Evolutionary conservation across 2,888 invertebrate genomes (phyloP).

Genomic region (Cremastinae sp.): DNA sequence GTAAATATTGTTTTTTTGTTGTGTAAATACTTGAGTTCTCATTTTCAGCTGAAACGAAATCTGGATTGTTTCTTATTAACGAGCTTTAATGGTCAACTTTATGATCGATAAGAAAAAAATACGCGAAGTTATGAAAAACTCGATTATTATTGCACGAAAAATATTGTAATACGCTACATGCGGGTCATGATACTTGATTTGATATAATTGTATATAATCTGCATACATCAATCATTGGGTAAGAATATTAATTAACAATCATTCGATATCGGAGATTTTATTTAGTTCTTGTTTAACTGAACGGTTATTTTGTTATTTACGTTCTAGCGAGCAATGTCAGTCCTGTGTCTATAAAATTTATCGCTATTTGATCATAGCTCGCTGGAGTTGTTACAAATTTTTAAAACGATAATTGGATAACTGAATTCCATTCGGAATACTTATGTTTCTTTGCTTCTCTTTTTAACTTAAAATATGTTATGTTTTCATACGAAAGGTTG

Average conservation of each 20-base stretch:
- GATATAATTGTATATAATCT: slow-evolving; percentile 19
- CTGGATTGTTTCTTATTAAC: slow-evolving; percentile 2
- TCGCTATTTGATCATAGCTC: no score
- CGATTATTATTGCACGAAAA: slow-evolving; percentile 41
- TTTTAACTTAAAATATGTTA: neutral
- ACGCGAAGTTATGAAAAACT: neutral
- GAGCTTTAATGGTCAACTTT: neutral
- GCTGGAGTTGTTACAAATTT: no score
- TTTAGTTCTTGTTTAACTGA: neutral
- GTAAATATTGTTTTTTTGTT: slow-evolving; percentile 33
- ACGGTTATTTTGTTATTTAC: no score
- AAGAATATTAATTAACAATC: slow-evolving; percentile 32
- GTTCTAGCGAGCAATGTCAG: no score
- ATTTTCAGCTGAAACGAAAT: neutral
- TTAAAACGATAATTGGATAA: no score
- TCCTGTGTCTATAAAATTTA: no score
- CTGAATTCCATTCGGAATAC: neutral
- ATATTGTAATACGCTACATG: slow-evolving; percentile 37
- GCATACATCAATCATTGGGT: slow-evolving; percentile 5
- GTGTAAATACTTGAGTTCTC: slow-evolving; percentile 11
- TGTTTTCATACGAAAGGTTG: neutral
- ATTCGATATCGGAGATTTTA: slow-evolving; percentile 3
- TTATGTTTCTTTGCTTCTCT: slow-evolving; percentile 34
- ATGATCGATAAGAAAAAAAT: neutral
- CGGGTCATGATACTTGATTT: slow-evolving; percentile 3